These are phyloP conservation scores for Euplagia quadripunctaria DNA, from an alignment of 2,888 invertebrate species.

Conservation along the genomic window DNA sequence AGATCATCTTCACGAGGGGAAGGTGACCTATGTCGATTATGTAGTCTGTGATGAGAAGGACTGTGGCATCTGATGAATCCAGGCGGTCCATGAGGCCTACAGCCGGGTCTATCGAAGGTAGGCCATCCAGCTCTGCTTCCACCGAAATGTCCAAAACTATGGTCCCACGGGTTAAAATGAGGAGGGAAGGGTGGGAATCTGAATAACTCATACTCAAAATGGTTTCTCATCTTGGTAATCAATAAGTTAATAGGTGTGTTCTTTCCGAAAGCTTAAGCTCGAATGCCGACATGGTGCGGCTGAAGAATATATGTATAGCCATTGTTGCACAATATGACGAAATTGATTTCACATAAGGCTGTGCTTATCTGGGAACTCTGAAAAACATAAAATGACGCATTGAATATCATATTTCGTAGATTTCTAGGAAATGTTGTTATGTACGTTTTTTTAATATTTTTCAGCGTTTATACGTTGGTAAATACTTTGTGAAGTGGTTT, in stretches of 20 bases:
- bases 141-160: constrained; percentile 14
- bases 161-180: constrained; percentile 10
- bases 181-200: constrained; percentile 8
- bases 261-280: not conserved
- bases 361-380: too few relatives aligned
- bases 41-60: not conserved
- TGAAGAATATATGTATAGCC: constrained; percentile 23
- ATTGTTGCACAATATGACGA: constrained; percentile 23
- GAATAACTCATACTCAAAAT: constrained; percentile 24
- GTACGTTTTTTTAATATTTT: too few relatives aligned
- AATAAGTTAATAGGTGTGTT: not conserved
- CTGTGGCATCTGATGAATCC: not conserved
- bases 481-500: too few relatives aligned
- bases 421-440: too few relatives aligned
- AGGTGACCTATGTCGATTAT: constrained; percentile 1
- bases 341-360: too few relatives aligned
- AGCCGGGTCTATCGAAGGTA: constrained; percentile 14
- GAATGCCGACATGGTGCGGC: constrained; percentile 11
- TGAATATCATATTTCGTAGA: too few relatives aligned
- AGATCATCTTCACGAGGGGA: constrained; percentile 1
- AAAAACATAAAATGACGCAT: too few relatives aligned
- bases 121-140: not conserved
- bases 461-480: too few relatives aligned
- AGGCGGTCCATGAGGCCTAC: constrained; percentile 10
- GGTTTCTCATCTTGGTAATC: constrained; percentile 30